Evolutionary conservation across 1,140 invertebrate genomes (phyloP).

Genomic region (Plodia interpunctella): DNA sequence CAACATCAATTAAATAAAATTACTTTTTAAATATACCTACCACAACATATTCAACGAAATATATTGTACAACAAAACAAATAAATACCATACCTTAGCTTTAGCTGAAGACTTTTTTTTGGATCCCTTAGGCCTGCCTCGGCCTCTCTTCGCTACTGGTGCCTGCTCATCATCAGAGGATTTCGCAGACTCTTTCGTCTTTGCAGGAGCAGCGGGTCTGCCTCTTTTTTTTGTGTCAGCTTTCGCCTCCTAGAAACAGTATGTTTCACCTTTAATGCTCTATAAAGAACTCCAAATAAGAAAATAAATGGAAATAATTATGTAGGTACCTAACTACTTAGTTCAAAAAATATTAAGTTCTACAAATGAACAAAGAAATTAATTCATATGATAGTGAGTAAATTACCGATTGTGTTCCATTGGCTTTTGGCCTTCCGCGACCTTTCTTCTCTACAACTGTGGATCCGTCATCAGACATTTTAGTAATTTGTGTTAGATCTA

Average conservation of each 20-base stretch:
- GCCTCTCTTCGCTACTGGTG: constrained; percentile 73
- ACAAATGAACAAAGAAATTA: constrained; percentile 8
- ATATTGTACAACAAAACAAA: too few relatives aligned
- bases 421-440: constrained; percentile 72
- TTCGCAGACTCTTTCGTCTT: constrained; percentile 72
- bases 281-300: too few relatives aligned
- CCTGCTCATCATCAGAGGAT: constrained; percentile 75
- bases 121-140: constrained; percentile 74
- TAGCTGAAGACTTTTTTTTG: constrained; percentile 70
- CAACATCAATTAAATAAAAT: constrained; percentile 8
- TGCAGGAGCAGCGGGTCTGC: constrained; percentile 56
- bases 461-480: constrained; percentile 76
- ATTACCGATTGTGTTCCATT: constrained; percentile 70
- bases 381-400: constrained; percentile 18
- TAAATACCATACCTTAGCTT: constrained; percentile 71
- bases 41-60: too few relatives aligned
- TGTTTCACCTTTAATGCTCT: constrained; percentile 12
- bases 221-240: constrained; percentile 69
- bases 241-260: constrained; percentile 53
- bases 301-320: too few relatives aligned
- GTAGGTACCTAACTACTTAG: too few relatives aligned
- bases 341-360: too few relatives aligned
- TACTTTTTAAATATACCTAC: too few relatives aligned
- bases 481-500: constrained; percentile 26
- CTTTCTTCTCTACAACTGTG: constrained; percentile 74